phyloP scores from a whole-genome alignment of 2,888 invertebrate genomes.

The Ophion ventricosus region DNA sequence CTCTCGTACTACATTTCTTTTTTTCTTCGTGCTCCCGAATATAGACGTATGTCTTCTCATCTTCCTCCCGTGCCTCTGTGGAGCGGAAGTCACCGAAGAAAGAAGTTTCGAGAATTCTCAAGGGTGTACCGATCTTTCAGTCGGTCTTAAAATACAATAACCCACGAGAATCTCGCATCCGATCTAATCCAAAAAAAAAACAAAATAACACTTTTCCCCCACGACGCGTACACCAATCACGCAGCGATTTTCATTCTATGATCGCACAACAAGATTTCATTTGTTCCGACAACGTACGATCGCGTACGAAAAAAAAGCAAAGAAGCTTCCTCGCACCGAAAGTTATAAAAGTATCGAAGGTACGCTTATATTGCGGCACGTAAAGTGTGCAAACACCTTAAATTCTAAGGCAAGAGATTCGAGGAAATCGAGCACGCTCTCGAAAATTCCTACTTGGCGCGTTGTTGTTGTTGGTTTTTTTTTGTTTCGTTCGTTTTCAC shows the following conservation, averaged over 20 bases:
- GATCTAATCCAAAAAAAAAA: no score
- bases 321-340: neutral
- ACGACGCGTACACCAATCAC: no score
- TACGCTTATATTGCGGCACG: neutral
- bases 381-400: neutral
- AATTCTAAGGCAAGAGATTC: slow-evolving; percentile 27
- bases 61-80: neutral
- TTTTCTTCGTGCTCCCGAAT: neutral
- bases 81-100: neutral
- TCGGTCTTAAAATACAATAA: neutral
- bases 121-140: neutral
- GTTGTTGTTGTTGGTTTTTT: neutral
- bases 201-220: no score
- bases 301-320: neutral
- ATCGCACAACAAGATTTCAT: neutral
- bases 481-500: neutral
- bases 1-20: slow-evolving; percentile 1
- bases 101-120: neutral
- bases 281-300: neutral
- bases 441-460: neutral
- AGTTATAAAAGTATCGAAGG: neutral
- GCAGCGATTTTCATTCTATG: neutral
- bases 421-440: neutral
- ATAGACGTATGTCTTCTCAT: slow-evolving; percentile 6
- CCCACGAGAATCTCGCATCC: no score